Evolutionary conservation across 2,888 invertebrate genomes (phyloP).

Genomic region (Lithosia quadra): DNA sequence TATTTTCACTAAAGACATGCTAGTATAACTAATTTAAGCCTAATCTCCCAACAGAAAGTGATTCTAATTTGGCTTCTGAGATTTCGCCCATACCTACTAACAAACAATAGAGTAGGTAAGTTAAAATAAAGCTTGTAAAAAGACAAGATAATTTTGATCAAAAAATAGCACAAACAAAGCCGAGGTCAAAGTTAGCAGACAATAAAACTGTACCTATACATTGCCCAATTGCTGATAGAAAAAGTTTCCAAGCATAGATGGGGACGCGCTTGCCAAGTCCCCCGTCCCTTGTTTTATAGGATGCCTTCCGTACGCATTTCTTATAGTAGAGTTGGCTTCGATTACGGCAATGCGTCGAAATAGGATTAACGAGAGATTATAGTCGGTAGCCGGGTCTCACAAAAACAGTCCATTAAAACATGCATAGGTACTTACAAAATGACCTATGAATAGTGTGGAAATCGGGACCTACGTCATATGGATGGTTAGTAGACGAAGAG

Average conservation of each 20-base stretch:
- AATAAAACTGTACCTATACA: conserved; percentile 58
- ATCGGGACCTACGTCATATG: too few species aligned
- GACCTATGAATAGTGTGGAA: neutral
- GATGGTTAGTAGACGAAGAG: neutral
- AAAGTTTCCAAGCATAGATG: conserved; percentile 65
- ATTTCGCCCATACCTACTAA: too few species aligned
- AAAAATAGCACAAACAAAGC: neutral
- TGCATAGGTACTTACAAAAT: neutral
- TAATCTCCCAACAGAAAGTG: too few species aligned
- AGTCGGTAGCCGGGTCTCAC: conserved; percentile 23
- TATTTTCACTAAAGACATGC: too few species aligned
- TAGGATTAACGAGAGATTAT: conserved; percentile 49
- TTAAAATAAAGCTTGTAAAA: too few species aligned
- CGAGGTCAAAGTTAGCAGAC: neutral
- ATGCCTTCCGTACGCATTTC: conserved; percentile 49
- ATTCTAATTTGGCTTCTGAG: too few species aligned
- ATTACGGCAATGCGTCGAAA: conserved; percentile 46
- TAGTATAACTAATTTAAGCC: too few species aligned
- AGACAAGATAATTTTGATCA: neutral
- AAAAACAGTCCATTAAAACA: conserved; percentile 6
- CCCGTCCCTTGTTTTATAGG: conserved; percentile 50
- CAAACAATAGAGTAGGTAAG: too few species aligned
- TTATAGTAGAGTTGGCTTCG: conserved; percentile 52
- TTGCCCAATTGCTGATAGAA: conserved; percentile 71
- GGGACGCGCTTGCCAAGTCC: conserved; percentile 58